Conservation (phyloP, 2,113 vertebrate species). For the Himantopus leucocephalus region DNA sequence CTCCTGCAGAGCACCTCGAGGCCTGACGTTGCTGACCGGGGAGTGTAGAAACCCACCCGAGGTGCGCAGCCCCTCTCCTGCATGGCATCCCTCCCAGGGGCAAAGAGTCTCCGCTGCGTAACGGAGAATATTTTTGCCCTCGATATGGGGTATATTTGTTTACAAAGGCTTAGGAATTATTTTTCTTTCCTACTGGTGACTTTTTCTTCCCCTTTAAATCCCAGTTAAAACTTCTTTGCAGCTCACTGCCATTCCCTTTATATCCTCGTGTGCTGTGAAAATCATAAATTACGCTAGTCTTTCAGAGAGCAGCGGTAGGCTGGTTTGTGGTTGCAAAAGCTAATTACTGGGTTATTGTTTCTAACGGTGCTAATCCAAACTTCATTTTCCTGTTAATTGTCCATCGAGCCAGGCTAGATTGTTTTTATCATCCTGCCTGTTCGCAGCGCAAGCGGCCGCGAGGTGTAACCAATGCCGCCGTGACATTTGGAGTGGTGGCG, state of each 20-base stretch:
- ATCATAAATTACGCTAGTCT: neutral
- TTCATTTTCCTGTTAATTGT: slow-evolving; percentile 48
- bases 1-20: neutral
- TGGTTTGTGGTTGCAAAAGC: slow-evolving; percentile 32
- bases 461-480: neutral
- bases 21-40: neutral
- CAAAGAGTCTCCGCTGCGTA: neutral
- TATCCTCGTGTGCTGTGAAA: neutral
- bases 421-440: neutral
- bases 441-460: neutral
- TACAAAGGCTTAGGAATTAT: neutral
- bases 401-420: neutral
- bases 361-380: slow-evolving; percentile 35
- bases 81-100: fast-evolving
- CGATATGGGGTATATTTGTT: neutral
- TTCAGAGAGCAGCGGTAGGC: slow-evolving; percentile 19
- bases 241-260: slow-evolving; percentile 19
- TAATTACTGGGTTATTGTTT: slow-evolving; percentile 58
- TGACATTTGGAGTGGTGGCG: neutral
- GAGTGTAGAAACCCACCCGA: neutral
- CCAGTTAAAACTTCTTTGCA: neutral
- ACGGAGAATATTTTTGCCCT: neutral
- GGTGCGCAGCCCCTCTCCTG: neutral
- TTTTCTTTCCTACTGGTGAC: neutral
- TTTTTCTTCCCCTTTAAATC: slow-evolving; percentile 22